These are phyloP conservation scores for Enoplosus armatus DNA, from an alignment of 2,797 vertebrate species.

Conservation along the genomic window DNA sequence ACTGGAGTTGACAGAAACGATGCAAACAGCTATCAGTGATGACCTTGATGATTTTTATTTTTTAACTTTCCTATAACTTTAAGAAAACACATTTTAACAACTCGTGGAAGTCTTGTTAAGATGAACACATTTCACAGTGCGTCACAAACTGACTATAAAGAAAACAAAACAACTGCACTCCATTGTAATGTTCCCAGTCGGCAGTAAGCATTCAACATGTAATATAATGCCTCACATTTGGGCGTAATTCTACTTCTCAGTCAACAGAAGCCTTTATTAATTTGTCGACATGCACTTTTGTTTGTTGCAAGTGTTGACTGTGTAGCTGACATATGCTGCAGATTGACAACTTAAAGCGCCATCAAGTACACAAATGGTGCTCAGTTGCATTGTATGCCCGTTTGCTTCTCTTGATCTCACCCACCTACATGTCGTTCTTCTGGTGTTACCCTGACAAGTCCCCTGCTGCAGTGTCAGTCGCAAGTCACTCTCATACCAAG, in stretches of 20 bases:
- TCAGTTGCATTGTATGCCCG: conserved; percentile 32
- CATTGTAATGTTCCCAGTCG: not conserved
- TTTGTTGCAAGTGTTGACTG: conserved; percentile 21
- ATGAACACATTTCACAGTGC: not conserved
- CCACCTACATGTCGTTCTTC: conserved; percentile 61
- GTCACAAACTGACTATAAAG: not conserved
- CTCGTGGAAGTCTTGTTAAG: not conserved
- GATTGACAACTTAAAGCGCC: conserved; percentile 52
- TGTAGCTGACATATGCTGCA: conserved; percentile 22
- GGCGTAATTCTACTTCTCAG: conserved; percentile 1
- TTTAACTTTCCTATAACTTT: not conserved
- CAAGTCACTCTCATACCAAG: conserved; percentile 58
- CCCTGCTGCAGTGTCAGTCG: conserved; percentile 74
- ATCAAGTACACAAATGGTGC: conserved; percentile 18
- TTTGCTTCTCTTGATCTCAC: conserved; percentile 56
- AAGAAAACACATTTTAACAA: not conserved
- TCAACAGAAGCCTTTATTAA: conserved; percentile 23
- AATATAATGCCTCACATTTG: not conserved
- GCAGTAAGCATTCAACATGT: not conserved
- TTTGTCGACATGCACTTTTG: conserved; percentile 27
- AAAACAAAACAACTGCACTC: not conserved
- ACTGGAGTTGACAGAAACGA: not conserved
- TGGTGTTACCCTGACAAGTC: conserved; percentile 73
- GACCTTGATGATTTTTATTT: not conserved
- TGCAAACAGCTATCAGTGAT: not conserved